Evolutionary conservation across 2,888 invertebrate species (phyloP).

Genomic region (Synergus gifuensis): DNA sequence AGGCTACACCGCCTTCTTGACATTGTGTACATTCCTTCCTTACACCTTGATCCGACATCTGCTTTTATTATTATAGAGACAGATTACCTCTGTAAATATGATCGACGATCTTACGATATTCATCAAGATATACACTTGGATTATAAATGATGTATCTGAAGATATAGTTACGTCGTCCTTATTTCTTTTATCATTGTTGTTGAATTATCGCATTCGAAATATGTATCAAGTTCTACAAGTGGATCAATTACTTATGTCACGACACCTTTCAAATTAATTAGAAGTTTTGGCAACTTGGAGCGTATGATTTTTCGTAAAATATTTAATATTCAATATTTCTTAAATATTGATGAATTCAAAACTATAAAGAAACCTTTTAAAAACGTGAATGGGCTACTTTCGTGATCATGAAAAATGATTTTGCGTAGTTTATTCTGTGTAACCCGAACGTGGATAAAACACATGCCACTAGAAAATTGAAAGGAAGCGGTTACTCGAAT

Average conservation of each 20-base stretch:
- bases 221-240: neutral
- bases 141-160: neutral
- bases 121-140: neutral
- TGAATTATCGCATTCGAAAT: neutral
- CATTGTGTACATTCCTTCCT: neutral
- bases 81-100: neutral
- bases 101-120: slow-evolving; percentile 1
- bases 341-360: too few species aligned
- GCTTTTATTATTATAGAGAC: neutral
- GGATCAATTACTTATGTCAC: neutral
- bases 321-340: too few species aligned
- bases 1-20: neutral
- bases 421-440: neutral
- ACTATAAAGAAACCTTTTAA: neutral
- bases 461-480: neutral
- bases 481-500: neutral
- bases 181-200: neutral
- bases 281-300: too few species aligned
- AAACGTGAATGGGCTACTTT: neutral
- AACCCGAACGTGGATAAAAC: neutral
- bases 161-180: neutral
- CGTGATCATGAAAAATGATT: neutral
- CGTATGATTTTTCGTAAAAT: too few species aligned
- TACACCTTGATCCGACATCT: slow-evolving; percentile 1
- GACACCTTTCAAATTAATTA: too few species aligned